phyloP scores from a whole-genome alignment of 1,140 invertebrate species.

The Drosophila trapezifrons region DNA sequence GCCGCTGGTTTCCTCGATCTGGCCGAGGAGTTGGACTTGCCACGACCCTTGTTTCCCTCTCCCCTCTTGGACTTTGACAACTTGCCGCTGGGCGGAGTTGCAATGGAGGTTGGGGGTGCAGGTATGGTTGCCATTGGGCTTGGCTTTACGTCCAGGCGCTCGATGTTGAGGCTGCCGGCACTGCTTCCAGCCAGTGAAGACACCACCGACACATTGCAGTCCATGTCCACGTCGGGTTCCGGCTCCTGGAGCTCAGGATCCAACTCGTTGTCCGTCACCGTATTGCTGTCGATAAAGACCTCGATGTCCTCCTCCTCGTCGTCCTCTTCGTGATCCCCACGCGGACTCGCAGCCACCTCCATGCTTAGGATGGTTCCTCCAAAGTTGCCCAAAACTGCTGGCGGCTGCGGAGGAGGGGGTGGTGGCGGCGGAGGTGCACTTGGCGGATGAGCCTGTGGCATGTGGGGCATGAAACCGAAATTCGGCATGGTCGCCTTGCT shows the following conservation, averaged over 20 bases:
- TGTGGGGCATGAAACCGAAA: constrained; percentile 64
- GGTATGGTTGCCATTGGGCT: constrained; percentile 4
- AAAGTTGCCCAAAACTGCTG: constrained; percentile 16
- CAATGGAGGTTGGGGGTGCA: too few species aligned
- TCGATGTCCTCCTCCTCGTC: constrained; percentile 75
- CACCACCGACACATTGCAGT: constrained; percentile 75
- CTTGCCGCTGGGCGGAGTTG: background rate
- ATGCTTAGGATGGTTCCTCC: background rate
- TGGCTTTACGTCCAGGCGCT: constrained; percentile 59
- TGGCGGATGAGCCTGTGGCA: constrained; percentile 25
- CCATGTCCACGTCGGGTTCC: constrained; percentile 56
- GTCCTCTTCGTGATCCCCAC: constrained; percentile 10
- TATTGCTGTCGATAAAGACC: constrained; percentile 81
- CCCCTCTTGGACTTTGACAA: background rate
- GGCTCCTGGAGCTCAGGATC: constrained; percentile 17
- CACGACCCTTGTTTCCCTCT: background rate
- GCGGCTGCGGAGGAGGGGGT: background rate
- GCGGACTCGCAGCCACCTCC: background rate
- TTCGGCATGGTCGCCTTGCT: constrained; percentile 80
- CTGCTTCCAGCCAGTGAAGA: constrained; percentile 70
- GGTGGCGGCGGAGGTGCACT: constrained; percentile 10
- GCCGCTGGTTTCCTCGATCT: background rate
- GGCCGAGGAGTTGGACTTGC: background rate
- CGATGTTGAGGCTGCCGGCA: constrained; percentile 84
- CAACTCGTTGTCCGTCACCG: constrained; percentile 84